Conservation (phyloP, 2,888 invertebrate species). For the Abrostola tripartita region DNA sequence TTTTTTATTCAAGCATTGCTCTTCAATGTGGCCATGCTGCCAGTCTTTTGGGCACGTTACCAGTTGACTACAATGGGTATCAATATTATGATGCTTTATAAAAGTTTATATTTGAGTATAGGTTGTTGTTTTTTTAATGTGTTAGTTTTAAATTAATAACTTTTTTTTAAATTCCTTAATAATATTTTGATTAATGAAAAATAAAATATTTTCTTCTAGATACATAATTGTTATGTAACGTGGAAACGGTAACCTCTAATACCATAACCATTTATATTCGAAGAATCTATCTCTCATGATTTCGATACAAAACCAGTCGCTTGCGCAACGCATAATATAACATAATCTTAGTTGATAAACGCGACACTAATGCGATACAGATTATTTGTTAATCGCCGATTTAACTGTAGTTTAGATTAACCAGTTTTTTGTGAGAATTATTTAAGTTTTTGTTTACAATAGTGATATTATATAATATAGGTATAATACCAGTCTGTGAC, state of each 20-base stretch:
- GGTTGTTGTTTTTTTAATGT: too few relatives aligned
- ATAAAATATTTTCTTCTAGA: neutral
- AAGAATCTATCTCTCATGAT: constrained; percentile 34
- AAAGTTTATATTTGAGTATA: too few relatives aligned
- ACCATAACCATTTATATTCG: constrained; percentile 23
- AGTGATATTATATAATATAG: neutral
- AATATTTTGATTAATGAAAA: neutral
- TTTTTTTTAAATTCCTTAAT: too few relatives aligned
- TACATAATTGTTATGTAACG: neutral
- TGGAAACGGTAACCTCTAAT: neutral
- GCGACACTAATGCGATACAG: constrained; percentile 69
- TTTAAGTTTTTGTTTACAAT: constrained; percentile 20
- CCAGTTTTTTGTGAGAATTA: constrained; percentile 40
- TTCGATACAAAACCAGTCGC: constrained; percentile 38
- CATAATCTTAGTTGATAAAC: constrained; percentile 65
- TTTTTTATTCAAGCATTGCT: too few relatives aligned
- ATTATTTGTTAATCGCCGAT: constrained; percentile 69
- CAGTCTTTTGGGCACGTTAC: too few relatives aligned
- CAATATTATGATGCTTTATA: too few relatives aligned
- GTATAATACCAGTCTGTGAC: too few relatives aligned
- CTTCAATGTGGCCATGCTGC: too few relatives aligned
- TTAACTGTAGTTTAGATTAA: constrained; percentile 59
- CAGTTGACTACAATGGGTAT: too few relatives aligned
- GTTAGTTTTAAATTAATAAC: too few relatives aligned
- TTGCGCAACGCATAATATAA: constrained; percentile 59